Conservation (phyloP, 2,113 vertebrate genomes). For the Atlantisia rogersi region DNA sequence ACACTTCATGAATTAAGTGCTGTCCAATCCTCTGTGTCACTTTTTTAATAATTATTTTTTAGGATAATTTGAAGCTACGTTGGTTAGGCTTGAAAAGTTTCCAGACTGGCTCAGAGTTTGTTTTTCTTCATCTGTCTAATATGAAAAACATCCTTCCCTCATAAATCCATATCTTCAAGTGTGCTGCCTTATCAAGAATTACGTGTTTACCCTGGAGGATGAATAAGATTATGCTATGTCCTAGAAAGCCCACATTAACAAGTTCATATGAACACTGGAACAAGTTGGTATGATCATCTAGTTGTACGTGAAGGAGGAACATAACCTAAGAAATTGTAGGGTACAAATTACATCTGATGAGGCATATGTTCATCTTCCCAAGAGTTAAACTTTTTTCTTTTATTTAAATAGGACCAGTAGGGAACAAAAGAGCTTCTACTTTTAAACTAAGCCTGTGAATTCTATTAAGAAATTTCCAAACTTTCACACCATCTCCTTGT, state of each 20-base stretch:
- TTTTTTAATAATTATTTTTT: not conserved
- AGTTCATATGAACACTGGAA: not conserved
- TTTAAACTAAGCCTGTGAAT: not conserved
- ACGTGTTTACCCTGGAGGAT: not conserved
- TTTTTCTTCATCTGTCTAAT: conserved; percentile 19
- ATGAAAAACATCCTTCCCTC: not conserved
- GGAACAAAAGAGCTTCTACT: not conserved
- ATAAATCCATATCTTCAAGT: conserved; percentile 2
- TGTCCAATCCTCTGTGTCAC: not conserved
- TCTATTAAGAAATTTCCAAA: not conserved
- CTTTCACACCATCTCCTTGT: not conserved
- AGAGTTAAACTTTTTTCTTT: not conserved
- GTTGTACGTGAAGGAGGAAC: not conserved
- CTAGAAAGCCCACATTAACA: not conserved
- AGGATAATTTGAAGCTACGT: not conserved
- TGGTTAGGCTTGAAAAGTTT: not conserved
- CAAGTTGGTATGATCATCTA: not conserved
- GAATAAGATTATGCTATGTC: not conserved
- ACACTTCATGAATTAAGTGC: not conserved
- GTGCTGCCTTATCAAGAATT: not conserved
- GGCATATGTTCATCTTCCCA: not conserved
- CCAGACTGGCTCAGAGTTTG: not conserved
- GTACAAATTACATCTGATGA: not conserved
- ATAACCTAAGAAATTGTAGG: not conserved
- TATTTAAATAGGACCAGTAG: not conserved